Percentiles rank a stretch among this genome's conserved stretches.
phyloP scores from a whole-genome alignment of 2,888 invertebrate genomes.

The Apodemia hepburni region DNA sequence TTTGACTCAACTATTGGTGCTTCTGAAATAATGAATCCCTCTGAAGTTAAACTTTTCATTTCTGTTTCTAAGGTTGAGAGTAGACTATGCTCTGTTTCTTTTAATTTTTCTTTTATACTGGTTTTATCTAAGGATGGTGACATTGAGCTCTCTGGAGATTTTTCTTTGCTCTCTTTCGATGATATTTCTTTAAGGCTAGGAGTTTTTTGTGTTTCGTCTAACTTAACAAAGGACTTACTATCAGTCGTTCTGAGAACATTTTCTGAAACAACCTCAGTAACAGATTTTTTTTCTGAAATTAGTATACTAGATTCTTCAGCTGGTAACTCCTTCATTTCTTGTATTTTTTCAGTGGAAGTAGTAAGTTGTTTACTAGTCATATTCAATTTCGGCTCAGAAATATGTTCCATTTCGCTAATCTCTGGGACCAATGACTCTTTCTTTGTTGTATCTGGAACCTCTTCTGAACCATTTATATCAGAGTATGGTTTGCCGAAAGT shows the following conservation, averaged over 20 bases:
- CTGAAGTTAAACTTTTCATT: not conserved
- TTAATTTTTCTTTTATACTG: not conserved
- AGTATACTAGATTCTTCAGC: not conserved
- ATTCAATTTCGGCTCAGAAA: too few species aligned
- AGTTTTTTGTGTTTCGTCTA: too few species aligned
- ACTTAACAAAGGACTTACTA: too few species aligned
- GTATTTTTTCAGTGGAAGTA: not conserved
- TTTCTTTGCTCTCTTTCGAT: not conserved
- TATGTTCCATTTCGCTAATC: too few species aligned
- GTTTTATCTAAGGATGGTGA: not conserved
- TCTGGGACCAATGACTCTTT: too few species aligned
- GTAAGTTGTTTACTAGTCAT: not conserved
- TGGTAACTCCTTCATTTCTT: not conserved
- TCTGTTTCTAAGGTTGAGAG: not conserved
- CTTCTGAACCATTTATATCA: too few species aligned
- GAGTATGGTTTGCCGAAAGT: too few species aligned
- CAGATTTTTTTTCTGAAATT: not conserved
- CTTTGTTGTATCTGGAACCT: too few species aligned
- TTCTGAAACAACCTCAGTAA: too few species aligned
- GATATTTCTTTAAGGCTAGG: too few species aligned
- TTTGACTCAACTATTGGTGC: not conserved
- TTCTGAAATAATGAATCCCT: not conserved
- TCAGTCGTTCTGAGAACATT: too few species aligned
- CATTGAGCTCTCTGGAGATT: not conserved
- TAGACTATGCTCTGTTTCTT: not conserved